Conservation (phyloP, 2,113 vertebrate species). For the Xenotilapia flavipinnis region DNA sequence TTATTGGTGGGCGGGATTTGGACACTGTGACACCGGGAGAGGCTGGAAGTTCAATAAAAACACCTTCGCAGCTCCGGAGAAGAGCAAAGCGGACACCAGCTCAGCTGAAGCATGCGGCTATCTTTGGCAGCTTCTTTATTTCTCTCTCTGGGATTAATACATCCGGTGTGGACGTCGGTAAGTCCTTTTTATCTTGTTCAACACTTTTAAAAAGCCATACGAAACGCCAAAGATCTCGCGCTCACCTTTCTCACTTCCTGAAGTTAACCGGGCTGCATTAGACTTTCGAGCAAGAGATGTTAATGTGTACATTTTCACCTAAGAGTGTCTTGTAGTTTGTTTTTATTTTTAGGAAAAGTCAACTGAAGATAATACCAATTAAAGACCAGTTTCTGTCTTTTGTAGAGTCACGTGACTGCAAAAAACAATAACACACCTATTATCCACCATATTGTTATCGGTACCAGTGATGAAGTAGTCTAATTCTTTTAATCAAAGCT, state of each 20-base stretch:
- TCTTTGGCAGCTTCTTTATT: background rate
- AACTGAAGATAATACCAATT: background rate
- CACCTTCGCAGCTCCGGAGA: background rate
- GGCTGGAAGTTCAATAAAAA: background rate
- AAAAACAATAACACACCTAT: background rate
- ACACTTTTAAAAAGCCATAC: background rate
- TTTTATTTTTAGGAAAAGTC: background rate
- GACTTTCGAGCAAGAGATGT: no score
- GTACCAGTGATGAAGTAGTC: background rate
- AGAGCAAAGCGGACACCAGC: background rate
- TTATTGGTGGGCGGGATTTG: slow-evolving; percentile 2
- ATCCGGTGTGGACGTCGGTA: background rate
- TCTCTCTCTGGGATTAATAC: background rate
- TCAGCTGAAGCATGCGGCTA: background rate
- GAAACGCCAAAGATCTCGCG: background rate
- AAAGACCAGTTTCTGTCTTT: background rate
- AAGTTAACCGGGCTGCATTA: background rate
- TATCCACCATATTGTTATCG: background rate
- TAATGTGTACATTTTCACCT: background rate
- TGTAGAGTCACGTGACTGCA: background rate
- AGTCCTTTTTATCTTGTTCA: background rate
- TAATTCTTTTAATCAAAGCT: background rate
- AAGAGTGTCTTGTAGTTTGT: background rate
- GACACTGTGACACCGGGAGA: background rate
- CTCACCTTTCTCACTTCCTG: slow-evolving; percentile 20